phyloP scores from a whole-genome alignment of 2,888 invertebrate species.

The Mantis religiosa region DNA sequence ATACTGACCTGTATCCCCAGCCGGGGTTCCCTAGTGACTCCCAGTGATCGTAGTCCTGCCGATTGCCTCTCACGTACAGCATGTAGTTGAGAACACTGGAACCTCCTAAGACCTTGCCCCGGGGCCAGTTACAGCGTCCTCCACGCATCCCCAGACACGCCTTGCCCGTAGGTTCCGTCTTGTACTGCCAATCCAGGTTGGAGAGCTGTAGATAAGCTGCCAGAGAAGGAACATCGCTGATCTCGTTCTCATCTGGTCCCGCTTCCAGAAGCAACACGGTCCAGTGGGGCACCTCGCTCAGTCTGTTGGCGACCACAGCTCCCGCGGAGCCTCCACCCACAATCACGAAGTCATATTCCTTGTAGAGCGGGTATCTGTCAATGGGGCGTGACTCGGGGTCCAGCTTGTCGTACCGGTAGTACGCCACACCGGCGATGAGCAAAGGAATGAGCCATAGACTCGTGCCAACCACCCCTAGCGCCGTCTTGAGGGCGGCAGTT shows the following conservation, averaged over 20 bases:
- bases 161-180: slow-evolving; percentile 75
- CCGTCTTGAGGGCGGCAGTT: slow-evolving; percentile 33
- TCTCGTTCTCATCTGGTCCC: slow-evolving; percentile 83
- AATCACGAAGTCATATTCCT: slow-evolving; percentile 81
- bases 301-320: slow-evolving; percentile 78
- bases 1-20: slow-evolving; percentile 65
- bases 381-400: slow-evolving; percentile 77
- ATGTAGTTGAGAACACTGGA: slow-evolving; percentile 84
- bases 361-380: slow-evolving; percentile 60
- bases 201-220: slow-evolving; percentile 83
- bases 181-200: slow-evolving; percentile 85
- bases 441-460: slow-evolving; percentile 82
- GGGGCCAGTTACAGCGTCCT: slow-evolving; percentile 80
- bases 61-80: slow-evolving; percentile 82
- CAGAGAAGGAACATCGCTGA: slow-evolving; percentile 80
- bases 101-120: slow-evolving; percentile 86
- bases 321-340: slow-evolving; percentile 88
- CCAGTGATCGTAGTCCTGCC: slow-evolving; percentile 85
- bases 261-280: slow-evolving; percentile 76
- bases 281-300: slow-evolving; percentile 71
- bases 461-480: slow-evolving; percentile 29
- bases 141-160: slow-evolving; percentile 81
- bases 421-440: slow-evolving; percentile 74
- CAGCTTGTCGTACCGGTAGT: slow-evolving; percentile 72
- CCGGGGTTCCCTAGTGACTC: slow-evolving; percentile 79